Evolutionary conservation across 1,140 invertebrate species (phyloP).

Genomic region (Nymphalis io): DNA sequence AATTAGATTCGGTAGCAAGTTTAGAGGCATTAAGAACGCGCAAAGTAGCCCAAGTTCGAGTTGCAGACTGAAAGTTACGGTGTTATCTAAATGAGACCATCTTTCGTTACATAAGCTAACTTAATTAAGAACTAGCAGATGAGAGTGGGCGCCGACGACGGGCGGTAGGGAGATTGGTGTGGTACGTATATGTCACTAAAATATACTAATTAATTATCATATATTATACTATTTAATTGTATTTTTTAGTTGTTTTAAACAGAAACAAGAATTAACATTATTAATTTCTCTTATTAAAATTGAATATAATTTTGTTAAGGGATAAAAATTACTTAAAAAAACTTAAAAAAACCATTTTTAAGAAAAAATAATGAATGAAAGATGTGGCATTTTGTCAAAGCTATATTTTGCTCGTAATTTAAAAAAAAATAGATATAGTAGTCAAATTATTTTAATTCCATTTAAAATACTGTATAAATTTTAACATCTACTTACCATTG

Average conservation of each 20-base stretch:
- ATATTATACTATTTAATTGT: background rate
- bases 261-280: no score
- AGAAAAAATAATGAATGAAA: no score
- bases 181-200: constrained; percentile 50
- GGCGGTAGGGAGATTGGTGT: constrained; percentile 48
- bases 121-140: constrained; percentile 82
- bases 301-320: no score
- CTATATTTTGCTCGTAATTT: no score
- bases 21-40: constrained; percentile 62
- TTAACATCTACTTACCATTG: constrained; percentile 56
- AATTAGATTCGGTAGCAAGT: constrained; percentile 61
- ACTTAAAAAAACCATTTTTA: no score
- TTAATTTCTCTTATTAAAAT: no score
- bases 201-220: background rate
- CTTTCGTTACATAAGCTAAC: constrained; percentile 82
- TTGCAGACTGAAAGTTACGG: constrained; percentile 76
- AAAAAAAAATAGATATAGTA: background rate
- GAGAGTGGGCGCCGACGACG: constrained; percentile 75
- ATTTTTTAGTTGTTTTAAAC: background rate
- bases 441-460: background rate
- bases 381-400: no score
- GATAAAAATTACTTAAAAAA: no score
- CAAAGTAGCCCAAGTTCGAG: constrained; percentile 70
- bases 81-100: constrained; percentile 82
- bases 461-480: constrained; percentile 4